Percentiles rank a stretch among this genome's conserved stretches.
These are phyloP conservation scores for Chironomus tepperi DNA, from an alignment of 1,140 invertebrate species.

Conservation along the genomic window DNA sequence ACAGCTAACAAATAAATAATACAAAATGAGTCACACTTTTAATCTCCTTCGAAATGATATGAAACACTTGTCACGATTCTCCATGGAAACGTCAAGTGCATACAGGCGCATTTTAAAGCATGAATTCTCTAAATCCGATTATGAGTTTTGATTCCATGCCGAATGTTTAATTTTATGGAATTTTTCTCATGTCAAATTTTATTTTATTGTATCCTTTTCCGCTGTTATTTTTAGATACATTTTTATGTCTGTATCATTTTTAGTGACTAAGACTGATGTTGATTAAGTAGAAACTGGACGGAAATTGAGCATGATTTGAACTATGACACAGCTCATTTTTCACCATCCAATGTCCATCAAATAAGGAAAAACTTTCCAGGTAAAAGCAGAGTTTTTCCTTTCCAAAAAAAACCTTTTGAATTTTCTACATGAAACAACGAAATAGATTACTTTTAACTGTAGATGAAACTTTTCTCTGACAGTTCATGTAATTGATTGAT, in stretches of 20 bases:
- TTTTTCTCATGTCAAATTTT: constrained; percentile 5
- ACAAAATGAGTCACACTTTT: neutral
- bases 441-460: neutral
- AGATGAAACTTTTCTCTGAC: neutral
- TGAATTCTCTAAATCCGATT: neutral
- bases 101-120: constrained; percentile 6
- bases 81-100: neutral
- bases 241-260: neutral
- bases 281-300: neutral
- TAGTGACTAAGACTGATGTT: neutral
- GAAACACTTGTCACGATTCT: constrained; percentile 7
- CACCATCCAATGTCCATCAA: neutral
- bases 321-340: constrained; percentile 10
- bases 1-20: too few relatives aligned
- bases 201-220: neutral
- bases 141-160: neutral
- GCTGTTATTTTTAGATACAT: neutral
- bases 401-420: too few relatives aligned
- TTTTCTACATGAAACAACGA: neutral
- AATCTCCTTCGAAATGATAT: constrained; percentile 5
- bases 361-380: neutral
- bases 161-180: constrained; percentile 14
- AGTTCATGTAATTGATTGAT: neutral
- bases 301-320: constrained; percentile 8
- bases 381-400: neutral